phyloP scores from a whole-genome alignment of 1,140 invertebrate genomes.

The Doryteuthis pealeii region DNA sequence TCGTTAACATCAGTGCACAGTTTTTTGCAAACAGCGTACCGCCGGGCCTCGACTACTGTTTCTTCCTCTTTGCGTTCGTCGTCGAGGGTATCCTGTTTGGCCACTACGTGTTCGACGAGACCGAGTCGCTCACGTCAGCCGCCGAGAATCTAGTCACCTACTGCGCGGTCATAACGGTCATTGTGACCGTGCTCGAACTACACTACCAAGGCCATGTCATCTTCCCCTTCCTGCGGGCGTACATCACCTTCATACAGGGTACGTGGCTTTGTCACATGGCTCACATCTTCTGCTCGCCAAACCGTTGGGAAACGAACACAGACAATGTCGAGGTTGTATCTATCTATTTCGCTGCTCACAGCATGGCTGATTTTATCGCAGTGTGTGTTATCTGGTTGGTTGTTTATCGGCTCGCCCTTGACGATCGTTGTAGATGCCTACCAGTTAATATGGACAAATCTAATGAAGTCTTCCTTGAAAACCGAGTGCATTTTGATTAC shows the following conservation, averaged over 20 bases:
- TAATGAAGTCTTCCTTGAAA: constrained; percentile 33
- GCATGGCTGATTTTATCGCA: constrained; percentile 25
- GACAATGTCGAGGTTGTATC: constrained; percentile 19
- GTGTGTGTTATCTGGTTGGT: constrained; percentile 32
- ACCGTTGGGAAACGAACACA: neutral
- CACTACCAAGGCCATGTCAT: constrained; percentile 26
- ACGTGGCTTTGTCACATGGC: constrained; percentile 34
- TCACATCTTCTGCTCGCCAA: constrained; percentile 16
- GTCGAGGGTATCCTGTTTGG: constrained; percentile 26
- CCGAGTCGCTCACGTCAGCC: neutral
- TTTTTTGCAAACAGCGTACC: constrained; percentile 22
- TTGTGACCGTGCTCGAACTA: constrained; percentile 27
- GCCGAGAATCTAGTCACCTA: constrained; percentile 12
- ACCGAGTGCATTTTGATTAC: constrained; percentile 40
- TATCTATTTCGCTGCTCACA: constrained; percentile 36
- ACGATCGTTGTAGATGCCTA: constrained; percentile 27
- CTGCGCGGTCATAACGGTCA: neutral
- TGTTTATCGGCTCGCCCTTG: constrained; percentile 23
- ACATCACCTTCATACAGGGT: constrained; percentile 33
- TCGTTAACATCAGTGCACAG: constrained; percentile 30
- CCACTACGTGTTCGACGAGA: constrained; percentile 17
- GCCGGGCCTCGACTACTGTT: constrained; percentile 29
- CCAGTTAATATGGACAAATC: constrained; percentile 1
- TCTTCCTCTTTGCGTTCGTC: constrained; percentile 29
- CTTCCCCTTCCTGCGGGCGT: constrained; percentile 29